A percentile compares a stretch with the other conserved stretches of the same genome.
Evolutionary conservation across 2,797 vertebrate species (phyloP).

Genomic region (Anguilla obscura): DNA sequence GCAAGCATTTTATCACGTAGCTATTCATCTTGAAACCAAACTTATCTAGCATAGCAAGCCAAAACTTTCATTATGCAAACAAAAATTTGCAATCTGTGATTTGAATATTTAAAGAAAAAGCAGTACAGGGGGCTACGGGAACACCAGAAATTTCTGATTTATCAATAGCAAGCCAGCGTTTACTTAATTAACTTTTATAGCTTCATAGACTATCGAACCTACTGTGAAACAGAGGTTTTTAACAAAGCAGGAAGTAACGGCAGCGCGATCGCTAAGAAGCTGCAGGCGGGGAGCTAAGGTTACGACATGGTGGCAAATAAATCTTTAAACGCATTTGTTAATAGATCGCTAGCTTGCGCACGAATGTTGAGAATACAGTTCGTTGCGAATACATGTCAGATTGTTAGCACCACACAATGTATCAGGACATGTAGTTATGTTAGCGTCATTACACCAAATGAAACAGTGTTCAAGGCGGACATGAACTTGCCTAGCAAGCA

Average conservation of each 20-base stretch:
- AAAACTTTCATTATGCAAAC: background rate
- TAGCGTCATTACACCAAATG: background rate
- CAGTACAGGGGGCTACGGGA: background rate
- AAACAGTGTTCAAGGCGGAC: background rate
- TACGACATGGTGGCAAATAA: background rate
- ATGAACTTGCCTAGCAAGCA: background rate
- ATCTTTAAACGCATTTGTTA: background rate
- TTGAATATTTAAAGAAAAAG: background rate
- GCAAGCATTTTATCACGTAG: background rate
- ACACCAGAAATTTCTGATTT: background rate
- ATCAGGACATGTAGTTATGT: background rate
- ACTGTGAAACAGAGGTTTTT: background rate
- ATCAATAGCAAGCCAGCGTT: background rate
- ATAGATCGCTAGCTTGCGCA: background rate
- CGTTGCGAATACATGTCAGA: background rate
- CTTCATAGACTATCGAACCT: background rate
- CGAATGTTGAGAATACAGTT: background rate
- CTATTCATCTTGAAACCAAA: background rate
- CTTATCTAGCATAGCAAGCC: background rate
- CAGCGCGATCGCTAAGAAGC: background rate
- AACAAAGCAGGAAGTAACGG: constrained; percentile 5
- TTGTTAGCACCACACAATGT: background rate
- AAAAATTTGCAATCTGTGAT: background rate
- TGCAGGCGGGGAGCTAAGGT: background rate
- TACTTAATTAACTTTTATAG: background rate